Base-by-base conservation (phyloP, 2,113 vertebrate genomes). In the Leucoraja erinaceus region DNA sequence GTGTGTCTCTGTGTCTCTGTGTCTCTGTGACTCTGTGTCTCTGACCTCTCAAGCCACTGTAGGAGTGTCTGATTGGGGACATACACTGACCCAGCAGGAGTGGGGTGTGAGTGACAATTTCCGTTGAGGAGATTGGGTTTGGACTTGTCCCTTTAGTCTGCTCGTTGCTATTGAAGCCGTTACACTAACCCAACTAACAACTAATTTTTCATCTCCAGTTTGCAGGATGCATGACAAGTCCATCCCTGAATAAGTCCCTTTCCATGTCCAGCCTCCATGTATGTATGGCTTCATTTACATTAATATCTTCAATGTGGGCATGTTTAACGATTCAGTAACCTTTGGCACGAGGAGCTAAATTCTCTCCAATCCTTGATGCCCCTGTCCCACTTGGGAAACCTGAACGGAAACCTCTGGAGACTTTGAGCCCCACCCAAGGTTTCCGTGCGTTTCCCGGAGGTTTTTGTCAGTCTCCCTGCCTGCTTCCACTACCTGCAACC, bases 171-270 rank as follows among this genome's bases (percentile, higher is more conserved):
- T 47, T 47, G 38, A 47, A 47, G 38, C 38, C 38, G 38, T 47
- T 47, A 47, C 38, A 47, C 38, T 25, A 94, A 94, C 94, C 74
- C 79, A 91, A 54, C 93, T 97, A 97, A 98, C 94, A 83, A 75
- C 75, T 47, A 94, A 54, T 6, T 96, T 97, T 97, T 97, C 90
- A 95, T 97, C 97, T 97, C 95, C 97, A 98, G 97, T 96, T 96
- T 94, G 86, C 97, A 38, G 98, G 99, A 10, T 97, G 97, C 93
- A 94, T 97, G 94, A 95, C 93, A 95, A 95, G 95, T 94, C 97
- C 97, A 81, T 95, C 97, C 93, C 95, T 98, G 95, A 98, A 98
- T 99, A 99, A 98, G 96, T 95, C 95, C 88, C 97, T 96, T 94
- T 96, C 98, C 96, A 93, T 94, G 93, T 95, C 96, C 96, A 96